Evolutionary conservation across 2,888 invertebrate species (phyloP), one percentile per base, ranked within the genome.

Genomic region (Homarus gammarus): DNA sequence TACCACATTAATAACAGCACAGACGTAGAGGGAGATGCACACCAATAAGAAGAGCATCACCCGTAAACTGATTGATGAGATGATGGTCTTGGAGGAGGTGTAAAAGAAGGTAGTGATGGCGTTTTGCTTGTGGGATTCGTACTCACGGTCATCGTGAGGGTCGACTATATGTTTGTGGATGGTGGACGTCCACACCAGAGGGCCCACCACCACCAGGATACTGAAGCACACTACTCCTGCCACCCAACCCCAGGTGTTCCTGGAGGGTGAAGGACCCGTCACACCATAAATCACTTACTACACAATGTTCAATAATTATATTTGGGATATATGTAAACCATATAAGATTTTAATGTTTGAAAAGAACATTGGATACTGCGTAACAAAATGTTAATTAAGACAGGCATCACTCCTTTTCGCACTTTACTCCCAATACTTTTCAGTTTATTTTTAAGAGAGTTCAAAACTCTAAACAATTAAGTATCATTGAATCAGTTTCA

Each of bases 1-100:
- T 93, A 95, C 95, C 93, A 97, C 95, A 93, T 96, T 96, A 31
- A 96, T 94, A 92, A 97, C 95, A 1, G 96, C 95, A 78, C 96
- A 96, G 0, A 94, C n/a, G 73, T 78, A 91, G 40, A 94, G 36
- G 95, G 95, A 68, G 96, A 95, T 90, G 96, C 95, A 96, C 87
- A 97, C 95, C 1, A 96, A 92, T 36, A 97, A 93, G 93, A 97
- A 97, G 64, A 97, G 95, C 0, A 94, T 93, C 18, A 96, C 95
- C 90, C 97, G 95, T 70, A 95, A 94, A 15, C 56, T 3, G 6
- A 89, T 51, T 22, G 86, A 89, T 22, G 84, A 68, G 51, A 89
- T 86, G 51, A 91, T 49, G 49, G 36, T 44, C 85, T 78, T 89
- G 27, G 82, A 88, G 27, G 78, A 22, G 78, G 51, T 18, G 70